These are phyloP conservation scores for Cheilosia pagana DNA, from an alignment of 2,888 invertebrate genomes.

Conservation along the genomic window DNA sequence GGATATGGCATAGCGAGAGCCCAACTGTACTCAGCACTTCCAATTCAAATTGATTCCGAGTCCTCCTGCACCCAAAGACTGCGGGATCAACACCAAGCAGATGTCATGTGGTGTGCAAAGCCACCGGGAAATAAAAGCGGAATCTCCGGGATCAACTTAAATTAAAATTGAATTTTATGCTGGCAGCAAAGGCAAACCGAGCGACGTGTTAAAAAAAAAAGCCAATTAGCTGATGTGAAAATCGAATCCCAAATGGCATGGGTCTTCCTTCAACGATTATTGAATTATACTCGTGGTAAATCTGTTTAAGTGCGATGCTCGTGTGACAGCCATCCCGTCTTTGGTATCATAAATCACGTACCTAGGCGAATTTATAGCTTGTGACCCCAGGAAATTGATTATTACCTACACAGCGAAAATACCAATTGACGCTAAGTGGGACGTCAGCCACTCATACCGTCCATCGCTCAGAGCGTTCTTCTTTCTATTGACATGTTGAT, in stretches of 20 bases:
- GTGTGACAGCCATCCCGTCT: background rate
- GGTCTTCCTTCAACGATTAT: slow-evolving; percentile 7
- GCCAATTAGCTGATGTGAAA: slow-evolving; percentile 45
- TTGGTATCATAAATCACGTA: slow-evolving; percentile 41
- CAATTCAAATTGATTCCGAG: slow-evolving; percentile 53
- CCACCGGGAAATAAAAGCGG: background rate
- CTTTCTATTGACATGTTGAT: slow-evolving; percentile 51
- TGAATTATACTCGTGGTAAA: slow-evolving; percentile 12
- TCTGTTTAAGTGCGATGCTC: slow-evolving; percentile 26
- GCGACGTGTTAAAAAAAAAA: slow-evolving; percentile 16
- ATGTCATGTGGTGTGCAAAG: slow-evolving; percentile 28
- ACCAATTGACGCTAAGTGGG: slow-evolving; percentile 54
- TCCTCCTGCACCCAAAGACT: background rate
- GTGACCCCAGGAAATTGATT: slow-evolving; percentile 37
- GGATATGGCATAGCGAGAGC: no score
- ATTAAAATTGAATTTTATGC: slow-evolving; percentile 57
- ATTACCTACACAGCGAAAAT: slow-evolving; percentile 30
- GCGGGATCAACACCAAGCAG: slow-evolving; percentile 47
- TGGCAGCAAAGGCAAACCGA: slow-evolving; percentile 3
- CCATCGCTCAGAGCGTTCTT: slow-evolving; percentile 52
- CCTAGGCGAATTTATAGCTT: slow-evolving; percentile 21
- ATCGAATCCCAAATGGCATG: slow-evolving; percentile 25
- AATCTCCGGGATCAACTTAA: slow-evolving; percentile 40
- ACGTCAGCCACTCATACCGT: slow-evolving; percentile 50
- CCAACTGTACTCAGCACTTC: no score